These are phyloP conservation scores for Ypsolopha scabrella DNA, from an alignment of 2,888 invertebrate genomes.

Conservation along the genomic window DNA sequence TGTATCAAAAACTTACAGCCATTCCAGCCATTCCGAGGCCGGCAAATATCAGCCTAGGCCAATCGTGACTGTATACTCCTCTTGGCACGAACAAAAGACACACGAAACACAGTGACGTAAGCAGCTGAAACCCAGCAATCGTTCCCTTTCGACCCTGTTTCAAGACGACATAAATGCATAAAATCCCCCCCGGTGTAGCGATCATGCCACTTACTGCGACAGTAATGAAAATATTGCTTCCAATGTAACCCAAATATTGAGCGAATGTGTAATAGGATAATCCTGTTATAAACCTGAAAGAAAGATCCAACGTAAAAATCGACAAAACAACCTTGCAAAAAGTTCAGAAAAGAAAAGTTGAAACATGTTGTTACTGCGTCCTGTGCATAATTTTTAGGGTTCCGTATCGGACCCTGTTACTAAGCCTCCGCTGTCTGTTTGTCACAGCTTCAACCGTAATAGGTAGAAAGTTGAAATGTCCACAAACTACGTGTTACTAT, in stretches of 20 bases:
- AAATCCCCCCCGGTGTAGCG: slow-evolving; percentile 62
- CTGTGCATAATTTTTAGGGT: too few species aligned
- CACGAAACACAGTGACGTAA: slow-evolving; percentile 61
- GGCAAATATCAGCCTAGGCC: slow-evolving; percentile 69
- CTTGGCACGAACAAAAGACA: slow-evolving; percentile 59
- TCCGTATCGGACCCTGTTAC: too few species aligned
- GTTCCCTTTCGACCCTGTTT: slow-evolving; percentile 62
- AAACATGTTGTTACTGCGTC: too few species aligned
- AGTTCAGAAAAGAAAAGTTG: too few species aligned
- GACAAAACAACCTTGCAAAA: too few species aligned
- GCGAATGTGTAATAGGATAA: slow-evolving; percentile 71
- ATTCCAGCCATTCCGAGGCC: slow-evolving; percentile 75
- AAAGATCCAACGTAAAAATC: background rate
- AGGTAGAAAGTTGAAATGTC: too few species aligned
- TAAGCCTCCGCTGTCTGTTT: too few species aligned
- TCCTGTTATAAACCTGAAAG: slow-evolving; percentile 68
- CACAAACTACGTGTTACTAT: too few species aligned
- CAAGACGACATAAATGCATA: slow-evolving; percentile 60
- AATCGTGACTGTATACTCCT: slow-evolving; percentile 49
- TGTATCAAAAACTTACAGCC: slow-evolving; percentile 55
- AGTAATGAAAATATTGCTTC: slow-evolving; percentile 64
- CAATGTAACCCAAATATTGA: slow-evolving; percentile 68
- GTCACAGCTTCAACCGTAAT: too few species aligned
- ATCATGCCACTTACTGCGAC: slow-evolving; percentile 66
- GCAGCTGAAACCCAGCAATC: slow-evolving; percentile 51